Conservation (phyloP, 2,888 invertebrate species). For the Dasypogon diadema region DNA sequence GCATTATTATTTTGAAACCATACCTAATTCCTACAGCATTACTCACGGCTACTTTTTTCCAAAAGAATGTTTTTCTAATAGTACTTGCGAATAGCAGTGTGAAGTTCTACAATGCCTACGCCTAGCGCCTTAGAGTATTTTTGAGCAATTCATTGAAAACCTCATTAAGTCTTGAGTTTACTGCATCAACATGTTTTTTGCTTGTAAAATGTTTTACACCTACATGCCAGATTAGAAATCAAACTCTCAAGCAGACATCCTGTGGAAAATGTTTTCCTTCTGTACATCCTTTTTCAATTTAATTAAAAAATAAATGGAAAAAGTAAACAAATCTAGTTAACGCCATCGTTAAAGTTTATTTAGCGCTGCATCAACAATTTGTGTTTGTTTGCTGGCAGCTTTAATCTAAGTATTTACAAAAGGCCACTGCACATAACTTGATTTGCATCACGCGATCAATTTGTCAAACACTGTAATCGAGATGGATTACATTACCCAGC, state of each 20-base stretch:
- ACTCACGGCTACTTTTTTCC: too few species aligned
- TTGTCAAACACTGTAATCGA: conserved; percentile 52
- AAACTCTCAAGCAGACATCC: too few species aligned
- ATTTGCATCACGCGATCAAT: conserved; percentile 53
- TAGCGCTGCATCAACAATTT: conserved; percentile 27
- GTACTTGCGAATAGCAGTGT: too few species aligned
- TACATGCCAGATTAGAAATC: neutral
- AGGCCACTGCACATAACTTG: conserved; percentile 48
- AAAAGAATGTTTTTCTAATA: too few species aligned
- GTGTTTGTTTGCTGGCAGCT: conserved; percentile 38
- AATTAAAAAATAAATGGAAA: conserved; percentile 5
- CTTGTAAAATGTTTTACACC: too few species aligned
- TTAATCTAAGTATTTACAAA: conserved; percentile 44
- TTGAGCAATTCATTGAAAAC: too few species aligned
- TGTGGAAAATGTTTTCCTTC: conserved; percentile 20
- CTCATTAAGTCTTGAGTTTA: too few species aligned
- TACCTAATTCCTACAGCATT: too few species aligned
- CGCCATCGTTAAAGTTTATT: conserved; percentile 7
- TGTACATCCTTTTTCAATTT: conserved; percentile 9
- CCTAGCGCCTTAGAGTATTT: too few species aligned
- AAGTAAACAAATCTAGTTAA: conserved; percentile 14
- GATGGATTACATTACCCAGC: conserved; percentile 50
- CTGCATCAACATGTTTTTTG: too few species aligned
- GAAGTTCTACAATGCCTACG: too few species aligned
- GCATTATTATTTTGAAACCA: too few species aligned